Conservation (phyloP, 1,140 invertebrate species). For the Zaprionus gabonicus region DNA sequence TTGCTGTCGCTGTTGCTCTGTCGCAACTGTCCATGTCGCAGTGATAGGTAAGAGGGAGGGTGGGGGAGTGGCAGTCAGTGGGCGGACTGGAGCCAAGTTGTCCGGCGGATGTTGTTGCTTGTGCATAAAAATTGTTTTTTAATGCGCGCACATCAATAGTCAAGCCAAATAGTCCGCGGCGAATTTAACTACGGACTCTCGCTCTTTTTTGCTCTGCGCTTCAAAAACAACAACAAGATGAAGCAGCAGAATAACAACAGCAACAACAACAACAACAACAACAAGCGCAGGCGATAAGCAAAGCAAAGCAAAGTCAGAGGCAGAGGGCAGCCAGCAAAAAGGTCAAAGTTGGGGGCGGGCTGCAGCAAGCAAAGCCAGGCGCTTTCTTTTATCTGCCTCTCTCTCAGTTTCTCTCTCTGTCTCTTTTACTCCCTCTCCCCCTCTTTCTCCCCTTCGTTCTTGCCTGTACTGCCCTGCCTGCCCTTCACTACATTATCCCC, state of each 20-base stretch:
- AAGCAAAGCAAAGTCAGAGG: neutral
- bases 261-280: neutral
- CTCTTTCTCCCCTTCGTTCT: neutral
- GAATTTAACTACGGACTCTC: slow-evolving; percentile 76
- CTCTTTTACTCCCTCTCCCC: no score
- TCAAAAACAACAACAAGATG: slow-evolving; percentile 32
- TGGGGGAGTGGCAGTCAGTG: neutral
- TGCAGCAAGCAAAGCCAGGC: neutral
- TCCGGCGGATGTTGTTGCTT: slow-evolving; percentile 28
- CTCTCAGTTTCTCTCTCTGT: neutral
- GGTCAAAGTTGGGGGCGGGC: slow-evolving; percentile 9
- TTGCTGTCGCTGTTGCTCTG: slow-evolving; percentile 45
- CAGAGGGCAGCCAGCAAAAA: neutral
- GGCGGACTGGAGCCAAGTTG: slow-evolving; percentile 15
- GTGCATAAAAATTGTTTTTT: slow-evolving; percentile 80
- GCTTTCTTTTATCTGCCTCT: neutral
- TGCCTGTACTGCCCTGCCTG: no score
- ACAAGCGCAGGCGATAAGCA: neutral
- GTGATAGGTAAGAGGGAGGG: neutral
- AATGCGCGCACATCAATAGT: slow-evolving; percentile 80
- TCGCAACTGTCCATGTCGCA: slow-evolving; percentile 20
- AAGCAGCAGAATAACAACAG: neutral
- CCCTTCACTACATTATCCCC: neutral
- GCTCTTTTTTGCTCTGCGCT: slow-evolving; percentile 64
- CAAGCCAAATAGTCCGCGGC: slow-evolving; percentile 77